Base-by-base conservation (phyloP, 2,888 invertebrate species). In the Therioaphis trifolii region DNA sequence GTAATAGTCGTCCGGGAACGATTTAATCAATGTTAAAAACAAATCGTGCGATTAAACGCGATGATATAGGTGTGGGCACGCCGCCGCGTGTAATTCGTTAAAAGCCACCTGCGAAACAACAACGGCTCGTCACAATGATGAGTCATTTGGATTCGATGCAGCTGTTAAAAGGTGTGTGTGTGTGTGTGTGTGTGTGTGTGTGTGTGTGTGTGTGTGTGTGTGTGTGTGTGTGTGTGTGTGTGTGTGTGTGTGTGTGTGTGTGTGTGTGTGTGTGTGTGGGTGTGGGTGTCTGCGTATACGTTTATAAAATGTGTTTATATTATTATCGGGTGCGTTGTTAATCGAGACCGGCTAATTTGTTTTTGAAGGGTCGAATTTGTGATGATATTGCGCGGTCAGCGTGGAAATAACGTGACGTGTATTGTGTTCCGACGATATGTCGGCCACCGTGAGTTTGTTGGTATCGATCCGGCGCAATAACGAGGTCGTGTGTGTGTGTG, bases 1-100 rank as follows among this genome's bases (percentile, higher is more conserved):
- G 35, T 35, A 35, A 35, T 35, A 35, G 49, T n/a, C n/a, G n/a
- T n/a, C 18, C 49, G 49, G 46, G 21, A 21, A 77, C 76, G 76
- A 63, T 78, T 78, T 78, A 78, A 78, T 78, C 78, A 68, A 55
- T 27, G 68, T 68, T n/a, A 55, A 78, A 78, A 78, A 35, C 78
- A 40, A 68, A 78, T 24, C 40, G n/a, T 18, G 49, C 52, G 61
- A 75, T 75, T 61, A 43, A 61, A 61, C 75, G 61, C 24, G 40
- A 58, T 58, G n/a, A 24, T 24, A 24, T 58, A 61, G 5, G 35
- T 35, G 3, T 35, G 3, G 7, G 7, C 35, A 35, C 7, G 4
- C 3, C 35, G 35, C 35, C 4, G 4, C 35, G 4, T 35, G 35
- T 35, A 35, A 35, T 35, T 35, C 7, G 35, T 7, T 35, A 35